Conservation (phyloP, 2,797 vertebrate genomes). For the Anguilla anguilla region DNA sequence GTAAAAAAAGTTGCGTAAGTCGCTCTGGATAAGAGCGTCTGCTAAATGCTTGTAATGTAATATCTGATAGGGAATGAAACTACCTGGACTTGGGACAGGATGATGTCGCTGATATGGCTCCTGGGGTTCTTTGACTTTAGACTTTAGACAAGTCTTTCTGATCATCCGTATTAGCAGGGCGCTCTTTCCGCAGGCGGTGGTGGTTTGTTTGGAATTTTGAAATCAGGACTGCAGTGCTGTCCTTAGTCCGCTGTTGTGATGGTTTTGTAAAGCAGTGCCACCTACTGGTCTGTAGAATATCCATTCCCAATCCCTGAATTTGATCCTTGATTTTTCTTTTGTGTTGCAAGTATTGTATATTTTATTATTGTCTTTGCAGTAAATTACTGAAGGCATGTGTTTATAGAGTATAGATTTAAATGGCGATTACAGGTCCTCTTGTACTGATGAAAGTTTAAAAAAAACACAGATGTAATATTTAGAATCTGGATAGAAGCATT, state of each 20-base stretch:
- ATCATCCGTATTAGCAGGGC: background rate
- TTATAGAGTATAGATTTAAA: background rate
- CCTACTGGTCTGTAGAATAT: background rate
- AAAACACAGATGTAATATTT: background rate
- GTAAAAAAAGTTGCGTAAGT: no score
- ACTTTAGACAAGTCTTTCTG: background rate
- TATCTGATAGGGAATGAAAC: background rate
- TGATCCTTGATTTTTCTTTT: background rate
- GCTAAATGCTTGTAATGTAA: no score
- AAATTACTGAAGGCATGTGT: background rate
- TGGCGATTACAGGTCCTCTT: background rate
- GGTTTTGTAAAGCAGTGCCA: constrained; percentile 9
- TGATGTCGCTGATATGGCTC: background rate
- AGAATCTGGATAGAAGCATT: background rate
- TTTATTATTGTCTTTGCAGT: background rate
- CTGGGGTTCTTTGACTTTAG: background rate
- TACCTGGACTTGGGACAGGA: background rate
- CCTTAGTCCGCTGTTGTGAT: background rate
- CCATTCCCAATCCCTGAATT: background rate
- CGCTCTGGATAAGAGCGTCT: no score
- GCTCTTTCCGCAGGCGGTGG: background rate
- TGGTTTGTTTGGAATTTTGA: background rate
- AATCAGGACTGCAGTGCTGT: background rate
- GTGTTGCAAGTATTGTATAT: background rate
- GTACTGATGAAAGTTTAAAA: background rate